Evolutionary conservation across 2,113 vertebrate genomes (phyloP), one percentile per base, ranked within the genome.

Genomic region (Sander lucioperca): DNA sequence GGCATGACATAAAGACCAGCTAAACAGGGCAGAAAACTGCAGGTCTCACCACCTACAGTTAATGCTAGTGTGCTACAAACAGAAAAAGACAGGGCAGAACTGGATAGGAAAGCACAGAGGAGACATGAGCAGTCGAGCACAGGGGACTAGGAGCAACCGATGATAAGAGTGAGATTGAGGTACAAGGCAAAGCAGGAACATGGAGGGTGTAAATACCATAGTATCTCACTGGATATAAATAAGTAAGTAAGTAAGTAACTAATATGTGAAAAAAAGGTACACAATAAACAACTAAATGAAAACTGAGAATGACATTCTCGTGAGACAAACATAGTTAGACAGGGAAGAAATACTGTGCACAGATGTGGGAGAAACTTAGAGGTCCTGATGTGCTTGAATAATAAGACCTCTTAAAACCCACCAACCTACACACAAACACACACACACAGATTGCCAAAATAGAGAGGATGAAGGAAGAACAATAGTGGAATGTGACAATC

Each of bases 1-100:
- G 48, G 21, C 6, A 63, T 83, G 58, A 83, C 54, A 66, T 69
- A 66, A 69, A 77, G 76, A 54, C 19, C 47, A 51, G 58, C 76
- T 36, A 62, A 53, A 80, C 71, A 64, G 30, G 1, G 30, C 27
- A 64, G 50, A 82, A 74, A 72, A 74, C 33, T 80, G 80, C 77
- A 67, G 57, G 45, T 43, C 65, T 27, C 27, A 27, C 27, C 27
- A 27, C 27, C 27, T 27, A 27, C 27, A 27, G 27, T 27, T 27
- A 27, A 27, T 27, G 27, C 27, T 27, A 27, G 27, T 27, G 2
- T 27, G 27, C 27, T 45, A 39, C 8, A 33, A 57, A 82, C 53
- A 70, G 45, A 74, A 53, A 73, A 71, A 59, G 51, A 83, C 50
- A 67, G 6, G 57, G 73, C 50, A 65, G 61, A 45, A 68, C 50